These are phyloP conservation scores for Mus spicilegus DNA, from an alignment of 2,113 vertebrate species.

Conservation along the genomic window DNA sequence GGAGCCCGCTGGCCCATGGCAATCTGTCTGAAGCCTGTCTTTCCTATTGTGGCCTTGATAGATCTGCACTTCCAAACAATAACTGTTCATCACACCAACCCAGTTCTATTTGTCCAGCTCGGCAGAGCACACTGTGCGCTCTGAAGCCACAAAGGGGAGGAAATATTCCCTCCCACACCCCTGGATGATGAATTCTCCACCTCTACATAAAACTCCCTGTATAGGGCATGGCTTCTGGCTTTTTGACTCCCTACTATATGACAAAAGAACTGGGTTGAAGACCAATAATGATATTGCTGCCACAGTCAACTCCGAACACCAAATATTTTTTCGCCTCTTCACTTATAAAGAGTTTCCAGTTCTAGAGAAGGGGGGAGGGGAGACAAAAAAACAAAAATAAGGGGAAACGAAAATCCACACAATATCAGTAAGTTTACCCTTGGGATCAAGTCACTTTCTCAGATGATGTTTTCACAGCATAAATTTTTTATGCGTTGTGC, in stretches of 20 bases:
- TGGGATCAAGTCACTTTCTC: conserved; percentile 69
- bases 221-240: not conserved
- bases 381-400: not conserved
- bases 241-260: not conserved
- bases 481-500: conserved; percentile 63
- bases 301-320: not conserved
- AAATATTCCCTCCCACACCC: not conserved
- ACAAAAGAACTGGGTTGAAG: conserved; percentile 8
- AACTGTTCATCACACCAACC: conserved; percentile 38
- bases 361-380: not conserved
- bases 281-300: not conserved
- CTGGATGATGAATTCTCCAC: conserved; percentile 58
- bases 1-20: not conserved
- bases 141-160: conserved; percentile 55
- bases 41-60: not conserved
- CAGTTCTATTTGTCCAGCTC: conserved; percentile 52
- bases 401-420: conserved; percentile 60
- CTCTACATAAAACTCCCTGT: conserved; percentile 26
- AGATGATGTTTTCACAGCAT: conserved; percentile 65
- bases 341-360: conserved; percentile 48
- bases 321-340: conserved; percentile 32
- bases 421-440: conserved; percentile 52
- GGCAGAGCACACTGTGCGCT: conserved; percentile 10
- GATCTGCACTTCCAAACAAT: conserved; percentile 37
- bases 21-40: not conserved